Conservation (phyloP, 1,140 invertebrate species). For the Odontomachus brunneus region DNA sequence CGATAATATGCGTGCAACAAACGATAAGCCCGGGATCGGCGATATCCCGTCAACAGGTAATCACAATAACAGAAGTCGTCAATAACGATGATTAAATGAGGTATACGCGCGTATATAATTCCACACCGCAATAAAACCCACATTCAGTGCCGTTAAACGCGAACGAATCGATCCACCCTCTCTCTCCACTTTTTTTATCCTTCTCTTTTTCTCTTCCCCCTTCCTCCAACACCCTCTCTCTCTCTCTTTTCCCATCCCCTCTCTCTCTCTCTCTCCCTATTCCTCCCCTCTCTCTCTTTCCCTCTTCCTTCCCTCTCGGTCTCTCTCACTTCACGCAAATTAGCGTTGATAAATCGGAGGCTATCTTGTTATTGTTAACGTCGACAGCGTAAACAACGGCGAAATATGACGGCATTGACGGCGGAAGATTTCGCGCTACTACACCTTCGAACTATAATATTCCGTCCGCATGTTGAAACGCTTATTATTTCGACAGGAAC, state of each 20-base stretch:
- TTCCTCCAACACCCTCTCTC: too few relatives aligned
- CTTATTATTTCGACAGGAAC: slow-evolving; percentile 50
- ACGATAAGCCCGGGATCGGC: slow-evolving; percentile 6
- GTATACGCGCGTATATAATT: slow-evolving; percentile 36
- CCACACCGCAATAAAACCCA: slow-evolving; percentile 35
- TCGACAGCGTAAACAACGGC: slow-evolving; percentile 41
- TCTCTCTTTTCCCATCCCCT: slow-evolving; percentile 24
- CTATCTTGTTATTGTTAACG: slow-evolving; percentile 53
- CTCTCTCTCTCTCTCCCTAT: slow-evolving; percentile 50
- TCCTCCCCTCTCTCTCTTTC: slow-evolving; percentile 26
- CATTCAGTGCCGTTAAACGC: slow-evolving; percentile 38
- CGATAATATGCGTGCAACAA: slow-evolving; percentile 42
- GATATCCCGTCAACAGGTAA: slow-evolving; percentile 44
- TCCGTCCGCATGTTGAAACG: slow-evolving; percentile 43
- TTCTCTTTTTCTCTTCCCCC: slow-evolving; percentile 20
- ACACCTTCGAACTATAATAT: slow-evolving; percentile 17
- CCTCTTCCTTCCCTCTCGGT: slow-evolving; percentile 25
- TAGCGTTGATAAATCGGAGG: slow-evolving; percentile 49
- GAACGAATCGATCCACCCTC: slow-evolving; percentile 27
- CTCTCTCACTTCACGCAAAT: slow-evolving; percentile 46
- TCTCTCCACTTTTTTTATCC: slow-evolving; percentile 43
- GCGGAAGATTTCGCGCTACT: slow-evolving; percentile 28
- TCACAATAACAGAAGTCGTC: slow-evolving; percentile 39
- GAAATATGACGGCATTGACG: slow-evolving; percentile 55
- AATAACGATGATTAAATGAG: slow-evolving; percentile 60